These are phyloP conservation scores for Trypoxylus dichotomus DNA, from an alignment of 1,140 invertebrate species.

Conservation along the genomic window DNA sequence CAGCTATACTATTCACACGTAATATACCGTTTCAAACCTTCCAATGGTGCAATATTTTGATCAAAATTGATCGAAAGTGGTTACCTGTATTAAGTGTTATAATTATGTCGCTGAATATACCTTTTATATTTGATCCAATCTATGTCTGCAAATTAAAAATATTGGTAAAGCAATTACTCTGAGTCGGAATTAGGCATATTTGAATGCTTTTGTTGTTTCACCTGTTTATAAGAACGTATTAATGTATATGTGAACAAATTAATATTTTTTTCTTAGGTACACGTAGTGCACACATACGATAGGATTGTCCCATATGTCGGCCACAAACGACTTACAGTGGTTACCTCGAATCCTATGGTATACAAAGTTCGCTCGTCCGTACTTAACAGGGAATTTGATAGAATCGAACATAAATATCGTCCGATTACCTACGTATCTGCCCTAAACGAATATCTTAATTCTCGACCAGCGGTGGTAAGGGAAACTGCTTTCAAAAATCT, in stretches of 20 bases:
- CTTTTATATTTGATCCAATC: too few relatives aligned
- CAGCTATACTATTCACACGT: too few relatives aligned
- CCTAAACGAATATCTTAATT: slow-evolving; percentile 74
- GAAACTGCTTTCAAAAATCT: slow-evolving; percentile 1
- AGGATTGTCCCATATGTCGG: slow-evolving; percentile 61
- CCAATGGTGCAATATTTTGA: too few relatives aligned
- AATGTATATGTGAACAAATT: neutral
- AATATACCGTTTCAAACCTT: too few relatives aligned
- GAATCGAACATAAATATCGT: slow-evolving; percentile 67
- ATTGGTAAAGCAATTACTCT: too few relatives aligned
- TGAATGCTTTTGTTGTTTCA: too few relatives aligned
- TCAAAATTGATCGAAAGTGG: too few relatives aligned
- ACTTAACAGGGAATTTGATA: slow-evolving; percentile 69
- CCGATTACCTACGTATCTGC: slow-evolving; percentile 65
- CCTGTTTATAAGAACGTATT: neutral
- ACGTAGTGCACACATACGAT: slow-evolving; percentile 52
- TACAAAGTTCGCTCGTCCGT: slow-evolving; percentile 68
- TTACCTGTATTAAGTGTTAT: too few relatives aligned
- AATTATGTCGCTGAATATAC: too few relatives aligned
- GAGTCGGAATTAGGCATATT: too few relatives aligned
- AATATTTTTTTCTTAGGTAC: slow-evolving; percentile 43
- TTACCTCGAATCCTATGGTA: slow-evolving; percentile 62
- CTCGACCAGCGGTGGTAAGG: slow-evolving; percentile 70
- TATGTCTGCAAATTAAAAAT: too few relatives aligned
- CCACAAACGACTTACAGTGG: slow-evolving; percentile 68